Evolutionary conservation across 2,888 invertebrate species (phyloP).

Genomic region (Tenthredo notha): DNA sequence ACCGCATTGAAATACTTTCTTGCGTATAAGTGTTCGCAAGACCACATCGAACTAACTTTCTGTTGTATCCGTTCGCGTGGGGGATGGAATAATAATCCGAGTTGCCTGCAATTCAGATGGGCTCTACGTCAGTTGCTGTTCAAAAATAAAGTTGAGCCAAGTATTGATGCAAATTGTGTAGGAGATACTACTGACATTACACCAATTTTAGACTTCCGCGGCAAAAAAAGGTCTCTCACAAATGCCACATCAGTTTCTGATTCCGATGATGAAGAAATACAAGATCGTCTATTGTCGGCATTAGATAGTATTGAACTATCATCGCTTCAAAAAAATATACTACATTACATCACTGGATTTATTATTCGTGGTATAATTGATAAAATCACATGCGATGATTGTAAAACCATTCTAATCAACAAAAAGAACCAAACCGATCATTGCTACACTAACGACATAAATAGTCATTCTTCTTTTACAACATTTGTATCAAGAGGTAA

Average conservation of each 20-base stretch:
- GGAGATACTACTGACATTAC: slow-evolving; percentile 9
- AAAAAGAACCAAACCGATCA: slow-evolving; percentile 14
- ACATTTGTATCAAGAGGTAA: slow-evolving; percentile 48
- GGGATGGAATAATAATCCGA: slow-evolving; percentile 57
- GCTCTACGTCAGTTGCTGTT: slow-evolving; percentile 52
- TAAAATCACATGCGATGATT: slow-evolving; percentile 37
- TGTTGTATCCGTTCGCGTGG: slow-evolving; percentile 54
- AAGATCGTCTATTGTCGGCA: neutral
- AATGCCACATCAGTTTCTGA: slow-evolving; percentile 26
- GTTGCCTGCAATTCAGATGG: slow-evolving; percentile 54
- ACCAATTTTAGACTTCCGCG: slow-evolving; percentile 37
- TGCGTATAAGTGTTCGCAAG: slow-evolving; percentile 56
- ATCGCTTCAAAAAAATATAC: slow-evolving; percentile 40
- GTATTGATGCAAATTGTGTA: slow-evolving; percentile 53
- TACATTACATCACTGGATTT: slow-evolving; percentile 48
- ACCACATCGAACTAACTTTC: slow-evolving; percentile 54
- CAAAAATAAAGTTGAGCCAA: slow-evolving; percentile 49
- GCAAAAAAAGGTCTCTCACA: slow-evolving; percentile 18
- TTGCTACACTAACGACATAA: slow-evolving; percentile 30
- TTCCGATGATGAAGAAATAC: slow-evolving; percentile 8
- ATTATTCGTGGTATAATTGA: slow-evolving; percentile 16
- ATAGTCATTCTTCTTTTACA: slow-evolving; percentile 30
- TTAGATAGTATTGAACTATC: slow-evolving; percentile 41
- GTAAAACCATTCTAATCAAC: slow-evolving; percentile 24
- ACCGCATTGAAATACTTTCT: slow-evolving; percentile 43